Percentiles rank a stretch among this genome's conserved stretches.
Evolutionary conservation across 2,113 vertebrate genomes (phyloP).

Genomic region (Loxodonta africana): DNA sequence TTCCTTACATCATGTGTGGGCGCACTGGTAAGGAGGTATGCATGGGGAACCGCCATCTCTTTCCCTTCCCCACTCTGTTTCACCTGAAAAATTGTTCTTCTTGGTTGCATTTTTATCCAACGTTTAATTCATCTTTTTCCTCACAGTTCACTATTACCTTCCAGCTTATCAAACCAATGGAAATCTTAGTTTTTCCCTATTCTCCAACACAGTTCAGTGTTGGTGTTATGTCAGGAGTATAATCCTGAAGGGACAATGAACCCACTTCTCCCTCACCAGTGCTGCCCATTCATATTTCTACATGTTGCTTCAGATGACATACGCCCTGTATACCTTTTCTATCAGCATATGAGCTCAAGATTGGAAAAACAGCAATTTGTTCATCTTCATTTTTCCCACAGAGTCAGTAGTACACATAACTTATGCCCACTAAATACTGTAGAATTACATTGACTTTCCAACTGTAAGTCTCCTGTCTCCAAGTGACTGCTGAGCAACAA

Average conservation of each 20-base stretch:
- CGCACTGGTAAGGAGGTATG: background rate
- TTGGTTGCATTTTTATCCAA: background rate
- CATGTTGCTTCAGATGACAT: background rate
- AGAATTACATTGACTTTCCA: background rate
- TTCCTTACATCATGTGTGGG: background rate
- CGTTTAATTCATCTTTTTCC: background rate
- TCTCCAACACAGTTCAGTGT: background rate
- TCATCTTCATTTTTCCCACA: background rate
- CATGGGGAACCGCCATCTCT: background rate
- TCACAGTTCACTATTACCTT: background rate
- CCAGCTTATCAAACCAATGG: background rate
- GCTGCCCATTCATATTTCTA: background rate
- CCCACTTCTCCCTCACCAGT: rapidly evolving
- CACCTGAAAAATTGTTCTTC: background rate
- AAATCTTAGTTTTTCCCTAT: background rate
- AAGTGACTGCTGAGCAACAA: background rate
- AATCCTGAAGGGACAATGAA: background rate
- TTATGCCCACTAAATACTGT: background rate
- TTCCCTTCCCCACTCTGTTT: background rate
- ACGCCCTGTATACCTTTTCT: background rate
- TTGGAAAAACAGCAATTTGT: background rate
- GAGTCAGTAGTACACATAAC: background rate
- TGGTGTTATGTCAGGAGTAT: background rate
- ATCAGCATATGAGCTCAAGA: background rate
- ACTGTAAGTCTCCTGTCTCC: background rate